Evolutionary conservation across 2,797 vertebrate species (phyloP).

Genomic region (Scomberomorus guttatus): DNA sequence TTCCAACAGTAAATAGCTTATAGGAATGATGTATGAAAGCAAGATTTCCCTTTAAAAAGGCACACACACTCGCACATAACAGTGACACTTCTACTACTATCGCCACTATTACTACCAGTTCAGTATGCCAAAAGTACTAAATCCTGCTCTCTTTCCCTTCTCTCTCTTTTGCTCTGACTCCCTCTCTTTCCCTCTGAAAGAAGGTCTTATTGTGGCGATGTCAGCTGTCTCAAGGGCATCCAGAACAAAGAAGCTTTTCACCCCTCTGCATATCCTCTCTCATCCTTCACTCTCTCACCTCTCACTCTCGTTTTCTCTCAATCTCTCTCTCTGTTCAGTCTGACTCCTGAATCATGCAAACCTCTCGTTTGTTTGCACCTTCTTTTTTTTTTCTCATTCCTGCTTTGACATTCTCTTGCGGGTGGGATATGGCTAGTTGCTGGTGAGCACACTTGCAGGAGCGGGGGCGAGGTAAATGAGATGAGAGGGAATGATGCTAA

Average conservation of each 20-base stretch:
- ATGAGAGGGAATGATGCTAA: slow-evolving; percentile 22
- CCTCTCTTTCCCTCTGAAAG: slow-evolving; percentile 76
- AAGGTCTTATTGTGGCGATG: slow-evolving; percentile 83
- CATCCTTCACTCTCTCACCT: slow-evolving; percentile 73
- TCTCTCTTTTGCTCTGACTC: slow-evolving; percentile 58
- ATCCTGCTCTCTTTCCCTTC: slow-evolving; percentile 53
- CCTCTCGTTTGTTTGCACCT: slow-evolving; percentile 54
- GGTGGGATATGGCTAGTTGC: slow-evolving; percentile 5
- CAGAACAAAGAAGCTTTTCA: slow-evolving; percentile 87
- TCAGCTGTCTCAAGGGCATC: slow-evolving; percentile 88
- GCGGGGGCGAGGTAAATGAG: slow-evolving; percentile 41
- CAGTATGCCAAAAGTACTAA: slow-evolving; percentile 62
- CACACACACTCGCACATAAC: slow-evolving; percentile 10
- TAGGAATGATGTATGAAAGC: not conserved
- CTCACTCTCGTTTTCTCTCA: slow-evolving; percentile 55
- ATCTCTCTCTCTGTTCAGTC: slow-evolving; percentile 52
- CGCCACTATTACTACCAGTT: slow-evolving; percentile 34
- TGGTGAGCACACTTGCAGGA: slow-evolving; percentile 20
- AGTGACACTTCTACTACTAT: slow-evolving; percentile 23
- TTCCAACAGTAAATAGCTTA: not conserved
- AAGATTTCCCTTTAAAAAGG: not conserved
- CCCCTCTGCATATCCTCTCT: slow-evolving; percentile 77
- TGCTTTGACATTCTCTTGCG: slow-evolving; percentile 25
- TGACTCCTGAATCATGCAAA: slow-evolving; percentile 55
- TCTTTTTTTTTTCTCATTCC: not conserved